Conservation (phyloP, 2,888 invertebrate species). For the Lasioglossum marginatum region DNA sequence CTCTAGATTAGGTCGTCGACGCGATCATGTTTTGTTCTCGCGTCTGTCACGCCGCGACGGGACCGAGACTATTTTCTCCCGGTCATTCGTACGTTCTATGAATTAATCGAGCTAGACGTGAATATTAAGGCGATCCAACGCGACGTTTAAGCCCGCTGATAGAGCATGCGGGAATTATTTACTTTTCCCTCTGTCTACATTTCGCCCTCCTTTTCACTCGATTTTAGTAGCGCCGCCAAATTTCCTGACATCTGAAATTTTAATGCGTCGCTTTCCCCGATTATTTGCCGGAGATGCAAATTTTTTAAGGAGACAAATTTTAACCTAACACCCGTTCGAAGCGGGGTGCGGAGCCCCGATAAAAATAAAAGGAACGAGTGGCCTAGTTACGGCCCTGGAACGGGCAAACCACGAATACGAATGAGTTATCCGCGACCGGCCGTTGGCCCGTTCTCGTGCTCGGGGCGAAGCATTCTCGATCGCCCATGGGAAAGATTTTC, state of each 20-base stretch:
- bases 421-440: constrained; percentile 63
- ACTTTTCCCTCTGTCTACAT: neutral
- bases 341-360: constrained; percentile 3
- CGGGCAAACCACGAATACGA: constrained; percentile 63
- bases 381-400: constrained; percentile 67
- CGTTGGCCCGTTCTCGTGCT: constrained; percentile 48
- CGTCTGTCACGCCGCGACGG: neutral
- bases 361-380: constrained; percentile 12
- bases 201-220: too few relatives aligned
- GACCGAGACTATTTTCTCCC: neutral
- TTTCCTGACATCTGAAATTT: too few relatives aligned
- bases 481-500: constrained; percentile 77
- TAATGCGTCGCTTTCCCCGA: too few relatives aligned
- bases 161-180: constrained; percentile 40
- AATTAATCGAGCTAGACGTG: constrained; percentile 35
- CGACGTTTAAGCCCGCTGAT: constrained; percentile 28
- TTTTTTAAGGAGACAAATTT: neutral
- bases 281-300: neutral
- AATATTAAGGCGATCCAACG: constrained; percentile 36
- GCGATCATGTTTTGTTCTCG: neutral
- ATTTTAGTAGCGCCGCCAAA: neutral
- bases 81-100: constrained; percentile 7
- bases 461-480: constrained; percentile 63
- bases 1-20: neutral
- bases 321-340: neutral